Evolutionary conservation across 2,888 invertebrate genomes (phyloP).

Genomic region (Scaptodrosophila latifasciaeformis): DNA sequence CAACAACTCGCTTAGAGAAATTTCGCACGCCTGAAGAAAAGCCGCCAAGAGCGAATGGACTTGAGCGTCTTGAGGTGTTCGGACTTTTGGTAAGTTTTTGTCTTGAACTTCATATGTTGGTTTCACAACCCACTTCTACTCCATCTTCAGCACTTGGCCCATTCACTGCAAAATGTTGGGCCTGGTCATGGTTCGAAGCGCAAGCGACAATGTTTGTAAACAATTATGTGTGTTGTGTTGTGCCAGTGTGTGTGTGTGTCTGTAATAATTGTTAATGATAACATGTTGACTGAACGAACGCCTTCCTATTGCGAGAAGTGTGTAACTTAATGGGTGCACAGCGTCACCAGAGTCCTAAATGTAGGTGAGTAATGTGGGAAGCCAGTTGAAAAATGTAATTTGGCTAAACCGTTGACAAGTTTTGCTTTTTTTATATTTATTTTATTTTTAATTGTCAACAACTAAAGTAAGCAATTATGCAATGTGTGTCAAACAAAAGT

Average conservation of each 20-base stretch:
- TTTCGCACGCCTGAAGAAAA: constrained; percentile 11
- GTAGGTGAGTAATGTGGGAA: too few relatives aligned
- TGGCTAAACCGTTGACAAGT: too few relatives aligned
- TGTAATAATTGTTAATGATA: too few relatives aligned
- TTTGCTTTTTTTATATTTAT: too few relatives aligned
- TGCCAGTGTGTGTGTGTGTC: too few relatives aligned
- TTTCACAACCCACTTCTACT: constrained; percentile 3
- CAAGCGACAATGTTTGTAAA: constrained; percentile 5
- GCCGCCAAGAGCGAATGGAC: constrained; percentile 1
- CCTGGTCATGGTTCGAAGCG: constrained; percentile 26
- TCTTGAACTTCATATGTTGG: constrained; percentile 16
- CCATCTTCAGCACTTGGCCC: background rate
- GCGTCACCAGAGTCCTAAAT: too few relatives aligned
- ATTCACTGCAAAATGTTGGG: constrained; percentile 12
- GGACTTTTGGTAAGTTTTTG: constrained; percentile 1
- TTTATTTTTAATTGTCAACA: too few relatives aligned
- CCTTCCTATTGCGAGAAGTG: constrained; percentile 3
- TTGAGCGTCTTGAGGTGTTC: background rate
- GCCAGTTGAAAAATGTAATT: too few relatives aligned
- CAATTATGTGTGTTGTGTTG: background rate
- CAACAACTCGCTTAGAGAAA: constrained; percentile 20
- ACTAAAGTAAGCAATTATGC: too few relatives aligned
- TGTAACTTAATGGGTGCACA: too few relatives aligned
- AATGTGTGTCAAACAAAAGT: too few relatives aligned
- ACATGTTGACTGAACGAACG: too few relatives aligned